Conservation (phyloP, 2,113 vertebrate species). For the Actenoides hombroni region DNA sequence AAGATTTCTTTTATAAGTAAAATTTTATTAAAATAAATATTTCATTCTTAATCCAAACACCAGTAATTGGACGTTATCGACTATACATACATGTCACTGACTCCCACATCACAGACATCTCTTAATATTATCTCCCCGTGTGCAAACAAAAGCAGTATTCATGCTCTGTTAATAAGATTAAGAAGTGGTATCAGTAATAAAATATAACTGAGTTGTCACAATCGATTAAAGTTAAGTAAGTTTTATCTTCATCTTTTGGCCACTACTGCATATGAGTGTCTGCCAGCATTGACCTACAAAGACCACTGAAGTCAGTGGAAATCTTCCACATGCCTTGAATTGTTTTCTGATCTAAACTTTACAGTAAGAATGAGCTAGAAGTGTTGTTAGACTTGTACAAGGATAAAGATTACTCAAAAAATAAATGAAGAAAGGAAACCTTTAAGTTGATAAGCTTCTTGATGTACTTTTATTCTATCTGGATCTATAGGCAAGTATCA, state of each 20-base stretch:
- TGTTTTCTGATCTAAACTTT: background rate
- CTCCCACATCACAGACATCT: background rate
- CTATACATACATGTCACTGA: background rate
- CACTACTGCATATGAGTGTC: background rate
- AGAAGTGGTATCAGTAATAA: background rate
- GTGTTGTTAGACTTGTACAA: background rate
- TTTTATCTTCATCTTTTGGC: background rate
- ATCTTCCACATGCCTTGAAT: background rate
- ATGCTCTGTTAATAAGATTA: background rate
- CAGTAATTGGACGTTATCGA: background rate
- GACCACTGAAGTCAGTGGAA: background rate
- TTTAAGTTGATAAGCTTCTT: background rate
- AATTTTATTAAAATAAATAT: background rate
- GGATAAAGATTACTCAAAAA: background rate
- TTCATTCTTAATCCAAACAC: background rate
- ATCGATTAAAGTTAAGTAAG: background rate
- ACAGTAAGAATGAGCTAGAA: background rate
- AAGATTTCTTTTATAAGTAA: background rate
- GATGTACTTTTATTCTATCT: background rate
- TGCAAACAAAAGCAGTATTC: background rate
- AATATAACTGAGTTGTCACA: background rate
- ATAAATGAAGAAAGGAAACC: background rate
- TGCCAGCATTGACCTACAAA: fast-evolving
- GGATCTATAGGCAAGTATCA: background rate
- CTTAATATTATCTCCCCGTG: background rate